Evolutionary conservation across 2,113 vertebrate genomes (phyloP).

Genomic region (Macquaria australasica): DNA sequence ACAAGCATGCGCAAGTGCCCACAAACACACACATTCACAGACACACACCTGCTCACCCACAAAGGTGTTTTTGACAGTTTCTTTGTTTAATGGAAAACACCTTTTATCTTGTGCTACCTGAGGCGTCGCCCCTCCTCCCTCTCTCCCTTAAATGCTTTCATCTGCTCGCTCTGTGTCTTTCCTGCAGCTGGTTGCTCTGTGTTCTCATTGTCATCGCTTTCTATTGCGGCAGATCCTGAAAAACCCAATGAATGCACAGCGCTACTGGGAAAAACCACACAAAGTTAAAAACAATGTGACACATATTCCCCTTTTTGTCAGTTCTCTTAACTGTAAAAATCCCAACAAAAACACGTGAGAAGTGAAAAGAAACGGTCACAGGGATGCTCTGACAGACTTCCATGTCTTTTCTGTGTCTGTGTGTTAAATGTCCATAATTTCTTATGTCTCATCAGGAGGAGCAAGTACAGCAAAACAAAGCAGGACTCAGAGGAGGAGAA

Average conservation of each 20-base stretch:
- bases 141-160: constrained; percentile 72
- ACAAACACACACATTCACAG: constrained; percentile 46
- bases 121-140: constrained; percentile 64
- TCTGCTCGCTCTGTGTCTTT: constrained; percentile 61
- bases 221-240: constrained; percentile 50
- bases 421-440: constrained; percentile 30
- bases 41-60: constrained; percentile 69
- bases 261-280: constrained; percentile 5
- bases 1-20: constrained; percentile 22
- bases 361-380: neutral
- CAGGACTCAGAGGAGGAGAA: constrained; percentile 99
- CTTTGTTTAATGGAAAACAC: constrained; percentile 83
- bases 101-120: constrained; percentile 80
- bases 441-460: constrained; percentile 86
- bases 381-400: neutral
- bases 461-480: constrained; percentile 98
- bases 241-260: constrained; percentile 18
- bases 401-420: neutral
- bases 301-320: neutral
- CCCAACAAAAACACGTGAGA: neutral
- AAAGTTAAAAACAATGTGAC: constrained; percentile 32
- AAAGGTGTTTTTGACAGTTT: constrained; percentile 81
- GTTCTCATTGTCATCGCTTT: constrained; percentile 67
- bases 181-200: constrained; percentile 65
- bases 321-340: constrained; percentile 16